Base-by-base conservation (phyloP, 1,140 invertebrate species). In the Achroia grisella region DNA sequence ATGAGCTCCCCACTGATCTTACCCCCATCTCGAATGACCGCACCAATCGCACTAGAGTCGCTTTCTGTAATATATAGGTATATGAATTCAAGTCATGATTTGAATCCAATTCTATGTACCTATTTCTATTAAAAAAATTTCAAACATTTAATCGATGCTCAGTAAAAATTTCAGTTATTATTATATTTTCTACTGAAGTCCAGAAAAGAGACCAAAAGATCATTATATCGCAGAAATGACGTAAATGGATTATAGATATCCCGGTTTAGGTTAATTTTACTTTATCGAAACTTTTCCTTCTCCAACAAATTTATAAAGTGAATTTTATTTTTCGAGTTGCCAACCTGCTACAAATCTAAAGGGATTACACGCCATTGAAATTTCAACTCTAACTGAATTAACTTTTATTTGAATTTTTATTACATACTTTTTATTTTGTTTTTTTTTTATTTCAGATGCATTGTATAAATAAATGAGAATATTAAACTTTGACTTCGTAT, bases 1-100 rank as follows among this genome's bases (percentile, higher is more conserved):
- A 78, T 63, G 57, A 50, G 52, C 52, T 75, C 50, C 45, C 46
- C 40, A 58, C 51, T 56, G 51, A 66, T 70, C 60, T 50, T 48
- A 46, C 41, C 17, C 6, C 55, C 48, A 71, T 64, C 49, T 51
- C 42, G 48, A 53, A 48, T 71, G 62, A 67, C 62, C 71, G 48
- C 66, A 65, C 56, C 61, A 60, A 61, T 60, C 57, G 56, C 63
- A 56, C 46, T 48, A 43, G 54, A 58, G 54, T 42, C 14, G 37
- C 34, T 32, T 40, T 35, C 33, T 17, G 17, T 15, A 37, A 17
- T 37, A 37, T 37, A 10, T 37, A 31, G 8, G 6, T 23, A 3
- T 23, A 23, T 23, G 2, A 3, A 23, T 23, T 23, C 17, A 23
- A n/a, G n/a, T n/a, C n/a, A n/a, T n/a, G n/a, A n/a, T n/a, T n/a